Conservation (phyloP, 2,113 vertebrate genomes). For the Zapus hudsonius region DNA sequence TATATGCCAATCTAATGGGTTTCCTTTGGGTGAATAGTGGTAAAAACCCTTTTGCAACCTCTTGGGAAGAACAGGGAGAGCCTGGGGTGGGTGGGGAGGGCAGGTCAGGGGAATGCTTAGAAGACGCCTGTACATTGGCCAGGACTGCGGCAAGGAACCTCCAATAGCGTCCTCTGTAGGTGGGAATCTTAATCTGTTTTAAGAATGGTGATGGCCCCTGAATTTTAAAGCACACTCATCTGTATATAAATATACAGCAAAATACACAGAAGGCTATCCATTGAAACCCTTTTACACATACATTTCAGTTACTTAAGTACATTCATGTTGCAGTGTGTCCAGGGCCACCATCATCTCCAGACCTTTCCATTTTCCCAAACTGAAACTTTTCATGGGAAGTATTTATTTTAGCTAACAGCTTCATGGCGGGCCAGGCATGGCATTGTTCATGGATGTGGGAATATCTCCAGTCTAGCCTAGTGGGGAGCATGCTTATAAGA, state of each 20-base stretch:
- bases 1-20: too few species aligned
- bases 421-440: not conserved
- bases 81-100: not conserved
- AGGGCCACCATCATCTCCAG: not conserved
- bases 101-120: too few species aligned
- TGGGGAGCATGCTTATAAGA: too few species aligned
- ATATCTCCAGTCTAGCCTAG: too few species aligned
- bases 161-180: conserved; percentile 38
- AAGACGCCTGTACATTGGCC: too few species aligned
- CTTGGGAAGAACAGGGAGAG: not conserved
- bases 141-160: not conserved
- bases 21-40: not conserved
- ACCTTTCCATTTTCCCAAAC: not conserved
- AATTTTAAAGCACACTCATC: not conserved
- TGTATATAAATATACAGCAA: not conserved
- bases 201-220: not conserved
- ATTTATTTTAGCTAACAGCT: not conserved
- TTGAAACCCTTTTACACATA: not conserved
- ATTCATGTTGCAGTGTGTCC: accelerated
- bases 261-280: not conserved
- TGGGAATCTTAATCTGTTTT: not conserved
- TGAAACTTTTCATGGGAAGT: not conserved
- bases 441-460: not conserved
- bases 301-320: not conserved
- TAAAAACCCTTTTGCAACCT: not conserved